Evolutionary conservation across 64 coral and sea anemone species (phyloP).

Genomic region (Actinia equina): DNA sequence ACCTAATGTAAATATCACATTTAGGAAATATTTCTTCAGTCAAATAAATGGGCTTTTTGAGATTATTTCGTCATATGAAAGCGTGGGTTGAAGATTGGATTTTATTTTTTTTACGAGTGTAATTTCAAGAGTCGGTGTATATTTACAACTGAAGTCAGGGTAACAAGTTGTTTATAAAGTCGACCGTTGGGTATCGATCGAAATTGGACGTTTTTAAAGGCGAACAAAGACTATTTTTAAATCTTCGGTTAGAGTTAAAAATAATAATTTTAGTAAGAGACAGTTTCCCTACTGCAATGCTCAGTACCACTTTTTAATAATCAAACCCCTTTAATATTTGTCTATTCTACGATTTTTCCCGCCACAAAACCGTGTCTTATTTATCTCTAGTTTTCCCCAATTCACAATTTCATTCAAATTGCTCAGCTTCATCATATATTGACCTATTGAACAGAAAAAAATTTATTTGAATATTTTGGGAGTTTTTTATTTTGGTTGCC

Average conservation of each 20-base stretch:
- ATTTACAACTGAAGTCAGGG: too few relatives aligned
- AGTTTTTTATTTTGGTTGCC: background rate
- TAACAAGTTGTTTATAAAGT: background rate
- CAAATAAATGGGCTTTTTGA: background rate
- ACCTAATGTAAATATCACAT: conserved; percentile 7
- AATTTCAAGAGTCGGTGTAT: too few relatives aligned
- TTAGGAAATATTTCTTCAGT: background rate
- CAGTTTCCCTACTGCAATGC: too few relatives aligned
- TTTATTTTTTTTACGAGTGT: too few relatives aligned
- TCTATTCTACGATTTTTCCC: background rate
- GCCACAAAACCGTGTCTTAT: background rate
- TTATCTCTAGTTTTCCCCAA: background rate
- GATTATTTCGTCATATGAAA: too few relatives aligned
- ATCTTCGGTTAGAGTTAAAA: too few relatives aligned
- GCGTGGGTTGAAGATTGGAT: too few relatives aligned
- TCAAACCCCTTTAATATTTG: too few relatives aligned
- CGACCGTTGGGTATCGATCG: background rate
- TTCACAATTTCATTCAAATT: background rate
- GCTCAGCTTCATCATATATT: background rate
- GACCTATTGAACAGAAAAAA: background rate
- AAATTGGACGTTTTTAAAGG: conserved; percentile 1
- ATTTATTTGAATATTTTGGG: background rate
- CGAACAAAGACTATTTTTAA: too few relatives aligned
- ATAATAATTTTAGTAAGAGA: too few relatives aligned
- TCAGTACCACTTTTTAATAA: too few relatives aligned